phyloP scores from a whole-genome alignment of 2,797 vertebrate genomes.

The Paramormyrops hopkinsi region DNA sequence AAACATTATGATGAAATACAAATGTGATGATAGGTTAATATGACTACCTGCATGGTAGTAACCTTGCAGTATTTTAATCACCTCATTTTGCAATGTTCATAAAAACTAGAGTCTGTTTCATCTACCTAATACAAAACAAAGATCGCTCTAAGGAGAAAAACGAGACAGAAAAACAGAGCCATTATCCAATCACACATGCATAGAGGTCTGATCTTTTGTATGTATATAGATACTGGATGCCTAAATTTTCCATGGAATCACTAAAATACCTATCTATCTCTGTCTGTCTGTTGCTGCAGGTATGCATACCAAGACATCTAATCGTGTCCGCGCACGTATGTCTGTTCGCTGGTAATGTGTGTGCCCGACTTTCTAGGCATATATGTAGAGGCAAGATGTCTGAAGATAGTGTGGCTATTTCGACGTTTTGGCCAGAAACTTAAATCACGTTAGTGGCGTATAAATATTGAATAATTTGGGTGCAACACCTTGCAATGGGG shows the following conservation, averaged over 20 bases:
- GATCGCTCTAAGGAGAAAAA: neutral
- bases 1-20: neutral
- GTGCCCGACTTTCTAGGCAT: neutral
- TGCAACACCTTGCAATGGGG: neutral
- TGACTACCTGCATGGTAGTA: neutral
- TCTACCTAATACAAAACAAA: neutral
- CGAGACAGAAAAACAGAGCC: neutral
- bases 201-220: neutral
- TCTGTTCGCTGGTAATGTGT: neutral
- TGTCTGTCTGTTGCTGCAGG: neutral
- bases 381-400: neutral
- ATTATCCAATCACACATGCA: neutral
- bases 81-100: neutral
- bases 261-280: neutral
- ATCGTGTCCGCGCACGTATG: neutral
- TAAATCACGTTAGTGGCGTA: neutral
- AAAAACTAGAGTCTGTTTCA: neutral
- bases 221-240: neutral
- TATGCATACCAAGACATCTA: neutral
- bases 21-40: neutral
- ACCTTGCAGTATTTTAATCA: neutral
- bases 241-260: neutral
- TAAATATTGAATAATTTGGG: neutral
- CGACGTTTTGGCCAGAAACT: neutral
- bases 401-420: neutral